phyloP scores from a whole-genome alignment of 2,113 vertebrate species.

The Callocephalon fimbriatum region DNA sequence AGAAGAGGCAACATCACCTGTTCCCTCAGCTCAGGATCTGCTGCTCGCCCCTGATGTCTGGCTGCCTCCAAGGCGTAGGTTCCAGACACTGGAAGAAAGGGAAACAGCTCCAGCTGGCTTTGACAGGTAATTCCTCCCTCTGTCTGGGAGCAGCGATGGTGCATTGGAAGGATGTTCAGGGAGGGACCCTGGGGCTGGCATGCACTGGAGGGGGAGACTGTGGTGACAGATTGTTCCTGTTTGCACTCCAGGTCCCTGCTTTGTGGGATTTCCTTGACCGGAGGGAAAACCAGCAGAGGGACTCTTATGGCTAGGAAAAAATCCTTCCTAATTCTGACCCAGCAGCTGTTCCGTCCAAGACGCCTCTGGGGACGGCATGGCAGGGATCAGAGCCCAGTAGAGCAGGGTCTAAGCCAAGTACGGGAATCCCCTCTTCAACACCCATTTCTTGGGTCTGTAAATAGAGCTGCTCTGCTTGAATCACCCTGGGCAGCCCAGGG shows the following conservation, averaged over 20 bases:
- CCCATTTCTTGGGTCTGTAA: neutral
- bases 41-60: conserved; percentile 30
- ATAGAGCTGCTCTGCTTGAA: neutral
- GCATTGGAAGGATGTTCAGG: neutral
- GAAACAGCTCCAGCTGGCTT: conserved; percentile 46
- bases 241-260: neutral
- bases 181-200: neutral
- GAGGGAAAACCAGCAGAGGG: neutral
- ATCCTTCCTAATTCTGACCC: conserved; percentile 58
- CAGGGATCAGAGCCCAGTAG: conserved; percentile 42
- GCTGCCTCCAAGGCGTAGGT: conserved; percentile 38
- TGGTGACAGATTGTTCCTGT: neutral
- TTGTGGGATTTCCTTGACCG: neutral
- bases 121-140: conserved; percentile 54
- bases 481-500: neutral
- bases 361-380: conserved; percentile 38
- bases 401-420: neutral
- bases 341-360: conserved; percentile 61
- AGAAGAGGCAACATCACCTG: neutral
- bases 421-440: neutral
- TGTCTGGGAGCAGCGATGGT: neutral
- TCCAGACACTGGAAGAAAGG: conserved; percentile 21
- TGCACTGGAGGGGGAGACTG: accelerated
- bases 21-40: neutral
- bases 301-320: conserved; percentile 45